Conservation (phyloP, 1,140 invertebrate genomes). For the Hirudo medicinalis region DNA sequence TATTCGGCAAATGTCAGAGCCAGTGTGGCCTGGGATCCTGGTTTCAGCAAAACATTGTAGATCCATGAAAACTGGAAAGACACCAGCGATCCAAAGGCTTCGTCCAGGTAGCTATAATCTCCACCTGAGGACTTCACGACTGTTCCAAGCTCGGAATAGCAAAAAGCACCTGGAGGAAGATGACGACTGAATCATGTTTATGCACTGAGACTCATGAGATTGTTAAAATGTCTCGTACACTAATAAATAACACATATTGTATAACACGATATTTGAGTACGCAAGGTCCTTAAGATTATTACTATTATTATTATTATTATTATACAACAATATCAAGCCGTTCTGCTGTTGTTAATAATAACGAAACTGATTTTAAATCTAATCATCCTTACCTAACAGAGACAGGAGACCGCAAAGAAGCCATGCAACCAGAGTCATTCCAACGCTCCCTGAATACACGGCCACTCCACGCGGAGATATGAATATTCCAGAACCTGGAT, state of each 20-base stretch:
- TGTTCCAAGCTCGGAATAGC: constrained; percentile 35
- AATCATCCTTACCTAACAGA: constrained; percentile 43
- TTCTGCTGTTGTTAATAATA: too few species aligned
- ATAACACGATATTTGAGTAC: too few species aligned
- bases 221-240: too few species aligned
- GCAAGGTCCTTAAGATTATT: too few species aligned
- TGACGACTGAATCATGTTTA: background rate
- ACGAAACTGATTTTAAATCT: background rate
- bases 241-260: too few species aligned
- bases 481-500: constrained; percentile 62
- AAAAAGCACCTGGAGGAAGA: constrained; percentile 26
- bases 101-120: constrained; percentile 32
- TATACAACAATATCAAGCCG: too few species aligned
- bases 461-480: constrained; percentile 76
- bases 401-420: constrained; percentile 59
- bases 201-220: too few species aligned
- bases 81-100: constrained; percentile 27
- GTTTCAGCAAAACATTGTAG: constrained; percentile 26
- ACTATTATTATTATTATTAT: too few species aligned
- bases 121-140: constrained; percentile 32
- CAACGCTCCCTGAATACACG: constrained; percentile 60
- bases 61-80: constrained; percentile 26
- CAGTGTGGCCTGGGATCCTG: constrained; percentile 46
- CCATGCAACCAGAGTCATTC: constrained; percentile 63
- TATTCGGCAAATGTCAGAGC: constrained; percentile 20